Evolutionary conservation across 2,888 invertebrate species (phyloP).

Genomic region (Phengaris alcon): DNA sequence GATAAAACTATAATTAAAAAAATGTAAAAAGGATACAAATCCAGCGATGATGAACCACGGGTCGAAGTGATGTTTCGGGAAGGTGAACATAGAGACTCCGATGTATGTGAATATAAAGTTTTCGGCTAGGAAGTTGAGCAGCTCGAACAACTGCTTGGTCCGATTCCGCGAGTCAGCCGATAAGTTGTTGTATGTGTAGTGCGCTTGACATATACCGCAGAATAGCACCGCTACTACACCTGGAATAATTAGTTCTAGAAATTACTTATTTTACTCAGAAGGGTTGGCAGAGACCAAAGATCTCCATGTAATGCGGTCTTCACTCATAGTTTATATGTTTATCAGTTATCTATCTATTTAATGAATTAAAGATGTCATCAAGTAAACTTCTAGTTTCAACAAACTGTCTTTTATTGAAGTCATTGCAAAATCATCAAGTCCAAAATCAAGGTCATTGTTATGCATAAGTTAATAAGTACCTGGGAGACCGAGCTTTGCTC

Average conservation of each 20-base stretch:
- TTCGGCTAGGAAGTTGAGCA: conserved; percentile 97
- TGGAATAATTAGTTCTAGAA: conserved; percentile 47
- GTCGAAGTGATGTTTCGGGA: conserved; percentile 96
- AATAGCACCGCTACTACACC: conserved; percentile 98
- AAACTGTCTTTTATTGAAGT: too few relatives aligned
- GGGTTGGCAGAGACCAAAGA: too few relatives aligned
- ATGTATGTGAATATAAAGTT: conserved; percentile 99
- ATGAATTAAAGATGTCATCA: too few relatives aligned
- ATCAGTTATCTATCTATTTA: too few relatives aligned
- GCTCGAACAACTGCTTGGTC: conserved; percentile 95
- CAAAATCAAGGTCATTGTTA: too few relatives aligned
- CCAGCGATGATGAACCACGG: conserved; percentile 94
- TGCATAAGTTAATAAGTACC: too few relatives aligned
- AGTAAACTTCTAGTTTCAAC: too few relatives aligned
- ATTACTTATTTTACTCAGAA: too few relatives aligned
- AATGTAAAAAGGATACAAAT: conserved; percentile 90
- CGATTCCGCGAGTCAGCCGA: conserved; percentile 91
- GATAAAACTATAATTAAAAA: neutral
- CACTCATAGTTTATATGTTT: too few relatives aligned
- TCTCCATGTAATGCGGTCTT: too few relatives aligned
- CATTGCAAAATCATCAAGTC: too few relatives aligned
- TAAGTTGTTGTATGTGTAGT: conserved; percentile 98
- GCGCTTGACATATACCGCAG: conserved; percentile 99
- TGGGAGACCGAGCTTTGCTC: too few relatives aligned
- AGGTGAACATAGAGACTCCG: conserved; percentile 99